Conservation (phyloP, 1,140 invertebrate genomes). For the Hypothenemus hampei region DNA sequence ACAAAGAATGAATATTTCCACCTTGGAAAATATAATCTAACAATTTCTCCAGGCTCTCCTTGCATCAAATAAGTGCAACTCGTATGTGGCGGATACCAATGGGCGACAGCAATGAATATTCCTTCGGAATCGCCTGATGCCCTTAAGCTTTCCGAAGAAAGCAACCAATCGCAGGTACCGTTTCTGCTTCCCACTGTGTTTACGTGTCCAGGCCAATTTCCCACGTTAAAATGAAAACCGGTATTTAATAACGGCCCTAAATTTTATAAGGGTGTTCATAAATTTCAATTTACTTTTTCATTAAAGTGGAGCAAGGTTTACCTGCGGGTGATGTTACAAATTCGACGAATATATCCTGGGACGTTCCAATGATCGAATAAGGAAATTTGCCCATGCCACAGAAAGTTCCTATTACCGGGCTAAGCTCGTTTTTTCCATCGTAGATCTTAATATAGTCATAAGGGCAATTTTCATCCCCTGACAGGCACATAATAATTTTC, state of each 20-base stretch:
- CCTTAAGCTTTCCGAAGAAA: slow-evolving; percentile 73
- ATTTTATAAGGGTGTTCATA: slow-evolving; percentile 13
- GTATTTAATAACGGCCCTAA: slow-evolving; percentile 80
- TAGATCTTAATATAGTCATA: slow-evolving; percentile 88
- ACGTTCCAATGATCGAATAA: slow-evolving; percentile 88
- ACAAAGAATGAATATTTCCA: too few relatives aligned
- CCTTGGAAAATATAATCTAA: slow-evolving; percentile 82
- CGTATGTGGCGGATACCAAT: slow-evolving; percentile 89
- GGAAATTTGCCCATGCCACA: slow-evolving; percentile 92
- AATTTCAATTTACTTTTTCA: not conserved
- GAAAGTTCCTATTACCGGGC: slow-evolving; percentile 83
- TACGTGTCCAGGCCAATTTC: slow-evolving; percentile 86
- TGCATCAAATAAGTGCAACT: slow-evolving; percentile 86
- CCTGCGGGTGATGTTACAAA: slow-evolving; percentile 84
- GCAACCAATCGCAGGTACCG: slow-evolving; percentile 80
- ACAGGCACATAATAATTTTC: slow-evolving; percentile 21
- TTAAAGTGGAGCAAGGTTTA: too few relatives aligned
- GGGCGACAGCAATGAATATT: slow-evolving; percentile 83
- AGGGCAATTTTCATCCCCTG: slow-evolving; percentile 78
- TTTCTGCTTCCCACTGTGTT: slow-evolving; percentile 79
- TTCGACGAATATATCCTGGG: slow-evolving; percentile 83
- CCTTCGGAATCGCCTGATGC: slow-evolving; percentile 72
- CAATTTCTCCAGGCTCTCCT: slow-evolving; percentile 76
- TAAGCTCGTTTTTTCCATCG: slow-evolving; percentile 82
- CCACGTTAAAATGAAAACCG: slow-evolving; percentile 89